Conservation (phyloP, 1,140 invertebrate genomes). For the Bombus affinis region DNA sequence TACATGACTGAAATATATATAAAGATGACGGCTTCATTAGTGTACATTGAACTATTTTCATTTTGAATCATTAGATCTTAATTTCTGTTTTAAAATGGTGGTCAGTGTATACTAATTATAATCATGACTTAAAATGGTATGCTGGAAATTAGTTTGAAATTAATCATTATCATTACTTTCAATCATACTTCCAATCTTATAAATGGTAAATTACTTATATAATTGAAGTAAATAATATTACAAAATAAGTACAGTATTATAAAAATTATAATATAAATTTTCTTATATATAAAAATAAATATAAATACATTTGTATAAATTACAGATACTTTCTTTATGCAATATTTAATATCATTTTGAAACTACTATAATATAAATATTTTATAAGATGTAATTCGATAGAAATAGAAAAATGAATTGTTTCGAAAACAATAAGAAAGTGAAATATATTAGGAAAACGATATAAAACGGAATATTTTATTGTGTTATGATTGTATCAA, state of each 20-base stretch:
- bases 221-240: neutral
- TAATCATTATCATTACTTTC: neutral
- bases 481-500: neutral
- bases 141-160: neutral
- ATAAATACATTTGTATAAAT: neutral
- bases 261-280: neutral
- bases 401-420: neutral
- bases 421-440: neutral
- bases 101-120: neutral
- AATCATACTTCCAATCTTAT: neutral
- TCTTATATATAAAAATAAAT: neutral
- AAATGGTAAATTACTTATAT: neutral
- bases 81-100: constrained; percentile 35
- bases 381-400: neutral
- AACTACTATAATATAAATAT: neutral
- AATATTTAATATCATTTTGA: neutral
- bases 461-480: neutral
- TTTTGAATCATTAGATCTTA: neutral
- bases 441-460: neutral
- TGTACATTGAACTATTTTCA: neutral
- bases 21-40: neutral
- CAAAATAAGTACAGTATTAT: neutral
- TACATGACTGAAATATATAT: neutral
- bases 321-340: neutral
- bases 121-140: neutral